A percentile compares a stretch with the other conserved stretches of the same genome.
Conservation (phyloP, 1,140 invertebrate genomes). For the Drosophila littoralis region DNA sequence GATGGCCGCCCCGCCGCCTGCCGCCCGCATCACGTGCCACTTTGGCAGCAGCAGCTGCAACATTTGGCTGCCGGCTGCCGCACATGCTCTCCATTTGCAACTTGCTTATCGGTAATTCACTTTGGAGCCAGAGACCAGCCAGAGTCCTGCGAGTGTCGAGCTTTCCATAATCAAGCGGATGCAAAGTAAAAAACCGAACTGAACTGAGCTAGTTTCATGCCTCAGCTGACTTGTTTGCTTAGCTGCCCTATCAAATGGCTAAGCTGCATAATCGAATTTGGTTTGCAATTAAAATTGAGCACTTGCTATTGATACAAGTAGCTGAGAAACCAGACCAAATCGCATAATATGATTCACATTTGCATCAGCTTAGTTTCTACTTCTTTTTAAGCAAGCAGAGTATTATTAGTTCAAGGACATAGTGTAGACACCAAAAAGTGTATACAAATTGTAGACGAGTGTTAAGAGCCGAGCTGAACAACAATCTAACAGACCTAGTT, state of each 20-base stretch:
- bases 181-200: not conserved
- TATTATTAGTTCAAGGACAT: no score
- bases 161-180: slow-evolving; percentile 57
- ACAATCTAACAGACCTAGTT: no score
- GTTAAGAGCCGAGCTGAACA: no score
- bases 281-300: slow-evolving; percentile 65
- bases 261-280: slow-evolving; percentile 61
- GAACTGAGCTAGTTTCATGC: slow-evolving; percentile 55
- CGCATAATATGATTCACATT: slow-evolving; percentile 48
- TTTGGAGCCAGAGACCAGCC: slow-evolving; percentile 34
- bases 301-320: slow-evolving; percentile 31
- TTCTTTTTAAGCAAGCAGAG: not conserved
- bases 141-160: not conserved
- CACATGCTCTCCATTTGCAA: slow-evolving; percentile 62
- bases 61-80: slow-evolving; percentile 28
- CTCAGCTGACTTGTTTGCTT: slow-evolving; percentile 64
- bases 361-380: not conserved
- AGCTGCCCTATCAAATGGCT: slow-evolving; percentile 37
- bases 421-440: no score
- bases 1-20: slow-evolving; percentile 23
- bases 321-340: slow-evolving; percentile 18
- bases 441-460: no score
- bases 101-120: slow-evolving; percentile 77
- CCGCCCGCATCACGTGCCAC: not conserved
- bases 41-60: slow-evolving; percentile 17